Evolutionary conservation across 2,113 vertebrate species (phyloP), one percentile per base, ranked within the genome.

Genomic region (Okapia johnstoni): DNA sequence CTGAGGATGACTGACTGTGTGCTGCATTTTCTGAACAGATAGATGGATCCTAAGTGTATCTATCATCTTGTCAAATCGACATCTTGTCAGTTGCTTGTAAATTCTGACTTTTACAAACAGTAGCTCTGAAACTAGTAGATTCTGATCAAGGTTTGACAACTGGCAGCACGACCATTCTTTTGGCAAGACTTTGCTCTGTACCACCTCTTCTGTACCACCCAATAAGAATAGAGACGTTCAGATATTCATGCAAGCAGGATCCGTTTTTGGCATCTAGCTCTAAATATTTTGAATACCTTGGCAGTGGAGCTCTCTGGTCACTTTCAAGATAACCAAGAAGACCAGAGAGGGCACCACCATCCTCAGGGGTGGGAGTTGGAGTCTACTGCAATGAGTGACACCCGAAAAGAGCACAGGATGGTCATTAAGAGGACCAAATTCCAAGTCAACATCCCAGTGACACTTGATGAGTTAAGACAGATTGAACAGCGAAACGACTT

Each of bases 371-470:
- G 50, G 54, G 76, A 80, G 54, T 3, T 54, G 2, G 28, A 33
- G 21, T 86, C 58, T 26, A 12, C 8, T 28, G 5, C 25, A 30
- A 30, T 33, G 13, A 76, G n/a, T 2, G 73, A 57, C 70, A 40
- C 26, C 10, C 2, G 11, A 14, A 63, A 77, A 90, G 60, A 73
- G 17, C 5, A 13, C 30, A 15, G n/a, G 12, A 46, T 7, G 79
- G 76, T 52, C 85, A 57, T 61, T 90, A 90, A 61, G 79, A 79
- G 23, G 33, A 79, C 12, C 36, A 0, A 26, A 57, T 85, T 63
- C 94, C 92, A 96, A 90, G 88, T n/a, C 88, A 88, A 13, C 46
- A 63, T 84, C 79, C 80, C 30, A 63, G 43, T 54, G 93, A 76
- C 76, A 79, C 76, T 60, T 88, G 95, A 92, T 48, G 48, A 61